Evolutionary conservation across 2,888 invertebrate species (phyloP).

Genomic region (Tetramorium bicarinatum): DNA sequence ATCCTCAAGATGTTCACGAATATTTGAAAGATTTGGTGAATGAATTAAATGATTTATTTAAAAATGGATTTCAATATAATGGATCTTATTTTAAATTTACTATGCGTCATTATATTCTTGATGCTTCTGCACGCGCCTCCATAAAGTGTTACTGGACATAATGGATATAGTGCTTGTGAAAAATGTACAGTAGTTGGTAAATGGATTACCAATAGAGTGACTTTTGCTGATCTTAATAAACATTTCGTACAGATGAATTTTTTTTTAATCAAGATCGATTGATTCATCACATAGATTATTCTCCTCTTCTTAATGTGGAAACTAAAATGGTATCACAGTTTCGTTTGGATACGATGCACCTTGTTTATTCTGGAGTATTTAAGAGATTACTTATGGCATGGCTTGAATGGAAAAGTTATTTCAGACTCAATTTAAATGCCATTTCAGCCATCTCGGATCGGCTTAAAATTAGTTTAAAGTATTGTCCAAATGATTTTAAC

Average conservation of each 20-base stretch:
- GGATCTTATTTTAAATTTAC: too few relatives aligned
- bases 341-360: background rate
- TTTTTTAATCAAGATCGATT: too few relatives aligned
- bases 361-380: background rate
- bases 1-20: background rate
- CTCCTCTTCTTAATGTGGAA: too few relatives aligned
- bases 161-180: too few relatives aligned
- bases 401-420: background rate
- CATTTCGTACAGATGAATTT: too few relatives aligned
- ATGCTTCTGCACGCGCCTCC: too few relatives aligned
- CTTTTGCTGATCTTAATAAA: too few relatives aligned
- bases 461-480: background rate
- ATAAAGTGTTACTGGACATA: too few relatives aligned
- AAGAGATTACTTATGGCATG: background rate
- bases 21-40: background rate
- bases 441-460: background rate
- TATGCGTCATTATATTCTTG: too few relatives aligned
- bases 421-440: background rate
- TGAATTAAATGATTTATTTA: background rate
- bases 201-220: too few relatives aligned
- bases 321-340: background rate
- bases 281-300: too few relatives aligned
- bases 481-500: background rate
- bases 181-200: too few relatives aligned
- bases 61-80: background rate